These are phyloP conservation scores for Ophion ventricosus DNA, from an alignment of 2,888 invertebrate species.

Conservation along the genomic window DNA sequence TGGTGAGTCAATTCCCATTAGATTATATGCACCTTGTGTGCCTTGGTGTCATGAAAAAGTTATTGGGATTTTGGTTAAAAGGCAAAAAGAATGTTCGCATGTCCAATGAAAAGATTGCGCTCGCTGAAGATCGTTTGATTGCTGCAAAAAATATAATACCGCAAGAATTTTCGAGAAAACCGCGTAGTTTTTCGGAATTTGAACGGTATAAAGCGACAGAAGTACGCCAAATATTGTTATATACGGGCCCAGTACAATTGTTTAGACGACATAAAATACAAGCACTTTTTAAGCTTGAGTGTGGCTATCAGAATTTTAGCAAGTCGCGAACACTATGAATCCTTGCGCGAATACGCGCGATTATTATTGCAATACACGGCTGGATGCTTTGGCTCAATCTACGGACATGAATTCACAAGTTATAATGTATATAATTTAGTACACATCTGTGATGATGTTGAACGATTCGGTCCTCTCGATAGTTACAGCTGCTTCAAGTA, in stretches of 20 bases:
- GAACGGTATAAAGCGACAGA: slow-evolving; percentile 70
- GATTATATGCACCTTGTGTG: slow-evolving; percentile 61
- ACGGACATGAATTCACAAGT: slow-evolving; percentile 35
- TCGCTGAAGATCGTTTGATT: slow-evolving; percentile 3
- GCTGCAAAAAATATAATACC: slow-evolving; percentile 63
- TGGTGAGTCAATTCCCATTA: slow-evolving; percentile 45
- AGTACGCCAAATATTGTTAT: slow-evolving; percentile 71
- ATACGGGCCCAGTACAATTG: slow-evolving; percentile 69
- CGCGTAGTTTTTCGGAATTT: slow-evolving; percentile 12
- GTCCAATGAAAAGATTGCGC: slow-evolving; percentile 43
- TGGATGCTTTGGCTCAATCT: slow-evolving; percentile 26
- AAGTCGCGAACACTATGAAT: slow-evolving; percentile 12
- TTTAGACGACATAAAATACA: slow-evolving; percentile 62
- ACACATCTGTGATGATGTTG: slow-evolving; percentile 54
- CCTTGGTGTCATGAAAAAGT: slow-evolving; percentile 47
- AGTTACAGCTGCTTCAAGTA: slow-evolving; percentile 23
- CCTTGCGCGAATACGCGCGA: slow-evolving; percentile 8
- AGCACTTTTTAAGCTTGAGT: slow-evolving; percentile 69
- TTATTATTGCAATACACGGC: slow-evolving; percentile 41
- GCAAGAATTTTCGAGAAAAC: slow-evolving; percentile 69
- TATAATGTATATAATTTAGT: slow-evolving; percentile 51
- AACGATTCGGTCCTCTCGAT: slow-evolving; percentile 50
- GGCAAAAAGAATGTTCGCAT: slow-evolving; percentile 46
- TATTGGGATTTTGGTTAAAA: slow-evolving; percentile 39
- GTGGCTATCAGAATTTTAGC: slow-evolving; percentile 68